Conservation (phyloP, 2,113 vertebrate genomes). For the Lonchura striata region DNA sequence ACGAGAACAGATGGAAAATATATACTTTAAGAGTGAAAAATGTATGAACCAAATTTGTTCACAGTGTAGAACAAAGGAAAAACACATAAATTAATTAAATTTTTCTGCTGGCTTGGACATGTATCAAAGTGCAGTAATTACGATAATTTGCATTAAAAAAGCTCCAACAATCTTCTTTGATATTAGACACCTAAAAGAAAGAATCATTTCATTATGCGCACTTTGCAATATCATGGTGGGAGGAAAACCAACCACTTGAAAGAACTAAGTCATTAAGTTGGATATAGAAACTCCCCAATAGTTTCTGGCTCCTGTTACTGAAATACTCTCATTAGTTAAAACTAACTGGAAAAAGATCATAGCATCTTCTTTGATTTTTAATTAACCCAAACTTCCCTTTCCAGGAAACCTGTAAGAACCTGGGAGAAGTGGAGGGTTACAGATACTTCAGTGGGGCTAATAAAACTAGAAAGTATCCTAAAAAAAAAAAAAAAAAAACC, state of each 20-base stretch:
- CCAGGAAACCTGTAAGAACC: neutral
- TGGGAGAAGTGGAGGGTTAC: fast-evolving
- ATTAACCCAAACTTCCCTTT: neutral
- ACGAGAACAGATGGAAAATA: fast-evolving
- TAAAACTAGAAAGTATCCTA: neutral
- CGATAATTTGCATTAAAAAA: neutral
- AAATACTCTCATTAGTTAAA: neutral
- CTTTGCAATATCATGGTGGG: neutral
- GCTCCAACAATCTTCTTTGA: neutral
- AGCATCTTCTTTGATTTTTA: neutral
- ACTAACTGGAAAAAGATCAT: neutral
- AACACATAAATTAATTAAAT: neutral
- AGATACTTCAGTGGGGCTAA: neutral
- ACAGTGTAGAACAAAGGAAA: neutral
- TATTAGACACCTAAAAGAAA: neutral
- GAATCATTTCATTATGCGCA: neutral
- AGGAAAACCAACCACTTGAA: neutral
- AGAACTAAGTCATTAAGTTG: neutral
- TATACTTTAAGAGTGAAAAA: neutral
- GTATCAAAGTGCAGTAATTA: neutral
- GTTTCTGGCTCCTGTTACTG: neutral
- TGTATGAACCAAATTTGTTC: neutral
- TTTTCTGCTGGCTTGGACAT: neutral
- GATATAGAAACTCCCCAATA: neutral
- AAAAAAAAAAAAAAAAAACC: neutral